These are phyloP conservation scores for Tetragnatha montana DNA, from an alignment of 2,888 invertebrate species.

Conservation along the genomic window DNA sequence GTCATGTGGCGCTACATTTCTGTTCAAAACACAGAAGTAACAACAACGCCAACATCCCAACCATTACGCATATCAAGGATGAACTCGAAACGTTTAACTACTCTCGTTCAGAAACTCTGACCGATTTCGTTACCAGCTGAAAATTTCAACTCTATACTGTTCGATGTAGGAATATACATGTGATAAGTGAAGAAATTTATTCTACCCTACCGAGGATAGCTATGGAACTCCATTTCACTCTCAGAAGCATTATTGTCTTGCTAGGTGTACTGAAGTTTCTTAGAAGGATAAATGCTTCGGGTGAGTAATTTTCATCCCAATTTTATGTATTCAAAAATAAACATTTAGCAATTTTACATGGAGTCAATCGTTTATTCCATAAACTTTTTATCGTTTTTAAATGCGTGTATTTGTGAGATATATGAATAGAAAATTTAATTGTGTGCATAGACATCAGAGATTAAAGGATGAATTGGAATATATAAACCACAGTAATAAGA, in stretches of 20 bases:
- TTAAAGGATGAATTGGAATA: too few species aligned
- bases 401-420: background rate
- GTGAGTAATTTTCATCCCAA: background rate
- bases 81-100: too few species aligned
- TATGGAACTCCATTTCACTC: background rate
- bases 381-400: background rate
- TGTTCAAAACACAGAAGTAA: background rate
- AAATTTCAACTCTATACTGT: background rate
- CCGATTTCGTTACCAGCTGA: background rate
- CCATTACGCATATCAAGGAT: background rate
- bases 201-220: background rate
- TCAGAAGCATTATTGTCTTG: background rate
- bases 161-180: background rate
- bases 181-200: background rate
- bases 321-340: background rate
- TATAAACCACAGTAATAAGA: too few species aligned
- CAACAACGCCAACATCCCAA: background rate
- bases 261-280: background rate
- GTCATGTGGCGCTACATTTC: conserved; percentile 63
- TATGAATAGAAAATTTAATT: background rate
- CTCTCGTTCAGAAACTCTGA: background rate
- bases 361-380: background rate
- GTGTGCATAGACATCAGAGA: too few species aligned
- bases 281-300: background rate
- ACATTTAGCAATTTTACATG: too few species aligned